A percentile compares a stretch with the other conserved stretches of the same genome.
phyloP scores from a whole-genome alignment of 2,797 vertebrate genomes.

The Rhinoraja longicauda region DNA sequence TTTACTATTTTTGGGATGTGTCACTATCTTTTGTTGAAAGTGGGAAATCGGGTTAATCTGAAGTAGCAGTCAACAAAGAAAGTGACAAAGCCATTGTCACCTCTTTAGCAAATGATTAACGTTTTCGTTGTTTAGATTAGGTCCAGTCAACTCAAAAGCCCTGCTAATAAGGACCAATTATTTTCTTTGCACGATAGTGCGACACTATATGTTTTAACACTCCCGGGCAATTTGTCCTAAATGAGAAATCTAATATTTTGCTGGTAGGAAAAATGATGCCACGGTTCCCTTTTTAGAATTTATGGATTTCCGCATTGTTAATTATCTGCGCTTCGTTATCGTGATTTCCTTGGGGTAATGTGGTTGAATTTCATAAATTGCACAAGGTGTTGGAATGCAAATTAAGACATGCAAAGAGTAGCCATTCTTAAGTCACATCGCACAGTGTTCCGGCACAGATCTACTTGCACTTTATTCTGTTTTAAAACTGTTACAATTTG shows the following conservation, averaged over 20 bases:
- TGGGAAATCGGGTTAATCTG: slow-evolving; percentile 29
- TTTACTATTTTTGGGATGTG: slow-evolving; percentile 14
- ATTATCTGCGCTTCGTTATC: background rate
- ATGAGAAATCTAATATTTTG: background rate
- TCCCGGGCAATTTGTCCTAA: slow-evolving; percentile 13
- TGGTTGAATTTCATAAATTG: too few species aligned
- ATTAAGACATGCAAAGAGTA: background rate
- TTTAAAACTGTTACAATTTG: too few species aligned
- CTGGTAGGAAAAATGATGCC: background rate
- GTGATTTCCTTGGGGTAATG: background rate
- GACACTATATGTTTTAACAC: background rate
- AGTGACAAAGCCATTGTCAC: slow-evolving; percentile 32
- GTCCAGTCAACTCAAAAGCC: background rate
- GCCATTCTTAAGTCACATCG: background rate
- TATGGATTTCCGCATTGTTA: background rate
- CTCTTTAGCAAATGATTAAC: slow-evolving; percentile 35
- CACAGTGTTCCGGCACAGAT: too few species aligned
- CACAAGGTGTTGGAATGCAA: background rate
- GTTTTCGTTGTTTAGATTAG: slow-evolving; percentile 35
- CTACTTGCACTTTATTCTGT: too few species aligned
- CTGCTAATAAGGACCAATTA: slow-evolving; percentile 6
- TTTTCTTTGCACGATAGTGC: background rate
- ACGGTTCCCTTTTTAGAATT: background rate
- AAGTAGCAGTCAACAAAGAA: slow-evolving; percentile 20
- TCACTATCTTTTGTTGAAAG: slow-evolving; percentile 26